Evolutionary conservation across 1,140 invertebrate genomes (phyloP).

Genomic region (Trichogramma pretiosum): DNA sequence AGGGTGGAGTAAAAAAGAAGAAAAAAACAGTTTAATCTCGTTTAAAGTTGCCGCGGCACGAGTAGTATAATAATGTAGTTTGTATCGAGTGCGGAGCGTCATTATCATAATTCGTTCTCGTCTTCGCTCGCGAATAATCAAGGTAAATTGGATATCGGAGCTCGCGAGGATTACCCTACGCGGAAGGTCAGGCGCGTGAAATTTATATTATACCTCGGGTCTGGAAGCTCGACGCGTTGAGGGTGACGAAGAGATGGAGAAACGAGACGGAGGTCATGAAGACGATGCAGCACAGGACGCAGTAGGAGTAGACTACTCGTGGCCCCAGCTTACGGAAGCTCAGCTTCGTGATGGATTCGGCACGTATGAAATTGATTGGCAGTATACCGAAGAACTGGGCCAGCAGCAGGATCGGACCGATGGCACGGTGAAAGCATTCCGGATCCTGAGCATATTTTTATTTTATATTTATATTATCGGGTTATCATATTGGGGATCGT

Average conservation of each 20-base stretch:
- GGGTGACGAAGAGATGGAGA: slow-evolving; percentile 34
- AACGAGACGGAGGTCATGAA: slow-evolving; percentile 28
- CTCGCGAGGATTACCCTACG: too few relatives aligned
- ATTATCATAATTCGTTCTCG: too few relatives aligned
- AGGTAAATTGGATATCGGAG: too few relatives aligned
- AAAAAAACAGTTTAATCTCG: too few relatives aligned
- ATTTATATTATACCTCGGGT: slow-evolving; percentile 36
- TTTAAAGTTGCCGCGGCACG: too few relatives aligned
- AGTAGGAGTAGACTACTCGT: slow-evolving; percentile 24
- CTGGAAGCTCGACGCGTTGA: slow-evolving; percentile 28
- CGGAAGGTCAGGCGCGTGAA: too few relatives aligned
- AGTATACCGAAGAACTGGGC: slow-evolving; percentile 39
- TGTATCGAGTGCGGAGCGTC: too few relatives aligned
- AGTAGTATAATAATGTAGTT: too few relatives aligned
- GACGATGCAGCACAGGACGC: slow-evolving; percentile 19
- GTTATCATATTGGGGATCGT: too few relatives aligned
- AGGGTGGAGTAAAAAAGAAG: too few relatives aligned
- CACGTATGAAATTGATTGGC: slow-evolving; percentile 28
- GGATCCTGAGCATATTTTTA: slow-evolving; percentile 25
- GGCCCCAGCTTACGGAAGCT: slow-evolving; percentile 24
- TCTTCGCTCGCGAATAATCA: too few relatives aligned
- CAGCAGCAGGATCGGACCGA: slow-evolving; percentile 26
- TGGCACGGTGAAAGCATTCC: slow-evolving; percentile 36
- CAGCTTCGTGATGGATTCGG: slow-evolving; percentile 23
- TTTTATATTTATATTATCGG: slow-evolving; percentile 4